These are phyloP conservation scores for Trachelus iudaicus DNA, from an alignment of 2,888 invertebrate genomes.

Conservation along the genomic window DNA sequence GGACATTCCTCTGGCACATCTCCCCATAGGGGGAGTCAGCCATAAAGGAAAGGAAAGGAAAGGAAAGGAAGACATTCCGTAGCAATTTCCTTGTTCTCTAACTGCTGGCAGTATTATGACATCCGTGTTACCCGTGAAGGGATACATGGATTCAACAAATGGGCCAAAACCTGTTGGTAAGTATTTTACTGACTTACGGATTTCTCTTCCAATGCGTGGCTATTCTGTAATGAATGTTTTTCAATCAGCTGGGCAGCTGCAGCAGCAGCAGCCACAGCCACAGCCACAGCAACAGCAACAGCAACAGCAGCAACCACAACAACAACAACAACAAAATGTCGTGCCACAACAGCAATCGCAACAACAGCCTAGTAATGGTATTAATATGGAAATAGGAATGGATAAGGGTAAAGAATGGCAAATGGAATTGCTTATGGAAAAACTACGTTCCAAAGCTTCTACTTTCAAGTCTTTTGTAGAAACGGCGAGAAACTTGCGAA, in stretches of 20 bases:
- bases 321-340: background rate
- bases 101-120: slow-evolving; percentile 35
- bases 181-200: slow-evolving; percentile 14
- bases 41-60: too few relatives aligned
- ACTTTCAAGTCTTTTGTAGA: slow-evolving; percentile 86
- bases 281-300: background rate
- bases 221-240: background rate
- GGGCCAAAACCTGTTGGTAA: slow-evolving; percentile 59
- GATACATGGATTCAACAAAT: slow-evolving; percentile 60
- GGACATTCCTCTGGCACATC: too few relatives aligned
- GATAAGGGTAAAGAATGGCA: slow-evolving; percentile 81
- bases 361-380: background rate
- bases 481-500: slow-evolving; percentile 87
- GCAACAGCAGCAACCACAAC: slow-evolving; percentile 13
- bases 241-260: slow-evolving; percentile 46
- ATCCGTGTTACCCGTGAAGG: slow-evolving; percentile 53
- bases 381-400: slow-evolving; percentile 31
- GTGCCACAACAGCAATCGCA: slow-evolving; percentile 14
- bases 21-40: too few relatives aligned
- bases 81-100: background rate
- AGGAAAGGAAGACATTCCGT: background rate
- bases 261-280: background rate
- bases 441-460: slow-evolving; percentile 84
- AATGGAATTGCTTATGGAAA: slow-evolving; percentile 91
- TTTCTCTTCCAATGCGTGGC: background rate